Evolutionary conservation across 2,797 vertebrate species (phyloP), one percentile per base, ranked within the genome.

Genomic region (Tokudaia tokunoshimensis): DNA sequence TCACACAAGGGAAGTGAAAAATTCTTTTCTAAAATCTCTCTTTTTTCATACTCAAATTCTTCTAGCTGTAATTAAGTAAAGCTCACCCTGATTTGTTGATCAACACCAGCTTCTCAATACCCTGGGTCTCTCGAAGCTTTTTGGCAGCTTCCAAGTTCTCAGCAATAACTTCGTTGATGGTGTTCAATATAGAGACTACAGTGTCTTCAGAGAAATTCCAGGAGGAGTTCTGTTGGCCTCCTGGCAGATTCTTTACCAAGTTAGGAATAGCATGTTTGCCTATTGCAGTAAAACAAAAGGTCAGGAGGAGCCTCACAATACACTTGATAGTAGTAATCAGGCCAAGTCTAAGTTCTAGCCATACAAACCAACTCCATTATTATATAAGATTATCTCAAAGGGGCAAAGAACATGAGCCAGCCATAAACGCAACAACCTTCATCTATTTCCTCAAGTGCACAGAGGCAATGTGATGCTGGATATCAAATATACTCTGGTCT

Each of bases 41-140:
- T 29, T 34, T 44, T 22, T 41, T 44, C 0, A 0, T 2, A 50
- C 0, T 0, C 0, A 0, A 89, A 26, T 7, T 87, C 81, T 29
- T 52, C 47, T 91, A 86, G 44, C 20, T 92, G 6, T 57, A 6
- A 47, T 14, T 93, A 91, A 34, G 5, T 44, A 15, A 57, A 26
- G 63, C 98, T 97, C 91, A 99, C 99, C 99, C 99, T 17, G 99
- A 99, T 96, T 99, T 99, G 98, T 99, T 99, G 96, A 99, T 99
- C 76, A 99, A 98, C 97, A 99, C 99, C 95, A 99, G 98, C 94
- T 99, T 99, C 98, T 99, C 99, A 0, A 99, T 99, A 79, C 99
- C 99, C 97, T 99, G 99, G 0, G 99, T 99, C 97, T 99, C 99
- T n/a, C 99, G 99, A 93, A 99, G 99, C 89, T 98, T 99, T 98